Evolutionary conservation across 2,888 invertebrate genomes (phyloP).

Genomic region (Brenthis hecate): DNA sequence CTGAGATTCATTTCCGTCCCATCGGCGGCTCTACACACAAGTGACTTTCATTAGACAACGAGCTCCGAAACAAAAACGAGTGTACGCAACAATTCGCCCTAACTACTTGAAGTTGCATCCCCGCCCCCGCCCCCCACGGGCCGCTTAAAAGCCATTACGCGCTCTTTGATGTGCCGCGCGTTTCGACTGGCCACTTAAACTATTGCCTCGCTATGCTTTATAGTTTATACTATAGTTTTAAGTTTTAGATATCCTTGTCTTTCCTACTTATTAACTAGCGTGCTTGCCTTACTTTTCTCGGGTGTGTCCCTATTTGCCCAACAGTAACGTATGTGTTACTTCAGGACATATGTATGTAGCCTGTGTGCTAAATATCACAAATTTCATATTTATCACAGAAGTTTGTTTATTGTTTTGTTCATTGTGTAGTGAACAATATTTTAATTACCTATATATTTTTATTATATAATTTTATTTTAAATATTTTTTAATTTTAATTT

Average conservation of each 20-base stretch:
- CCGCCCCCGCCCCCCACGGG: slow-evolving; percentile 44
- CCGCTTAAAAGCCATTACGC: slow-evolving; percentile 74
- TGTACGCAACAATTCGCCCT: slow-evolving; percentile 55
- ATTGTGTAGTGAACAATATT: no score
- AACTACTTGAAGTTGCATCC: slow-evolving; percentile 55
- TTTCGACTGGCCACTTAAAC: slow-evolving; percentile 72
- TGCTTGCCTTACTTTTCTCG: no score
- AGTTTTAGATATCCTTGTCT: slow-evolving; percentile 1
- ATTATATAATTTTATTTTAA: no score
- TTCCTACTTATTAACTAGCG: no score
- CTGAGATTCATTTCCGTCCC: slow-evolving; percentile 35
- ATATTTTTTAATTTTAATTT: no score
- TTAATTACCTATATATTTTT: no score
- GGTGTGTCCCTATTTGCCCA: no score
- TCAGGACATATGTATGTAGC: no score
- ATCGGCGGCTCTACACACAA: slow-evolving; percentile 44
- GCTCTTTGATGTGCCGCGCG: slow-evolving; percentile 72
- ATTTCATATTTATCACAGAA: no score
- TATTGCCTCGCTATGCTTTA: slow-evolving; percentile 49
- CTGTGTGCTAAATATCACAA: no score
- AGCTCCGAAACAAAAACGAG: slow-evolving; percentile 58
- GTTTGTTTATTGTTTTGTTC: no score
- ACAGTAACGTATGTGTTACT: no score
- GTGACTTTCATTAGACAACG: slow-evolving; percentile 67
- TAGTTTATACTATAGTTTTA: slow-evolving; percentile 1